Conservation (phyloP, 2,113 vertebrate genomes). For the Pristiophorus japonicus region DNA sequence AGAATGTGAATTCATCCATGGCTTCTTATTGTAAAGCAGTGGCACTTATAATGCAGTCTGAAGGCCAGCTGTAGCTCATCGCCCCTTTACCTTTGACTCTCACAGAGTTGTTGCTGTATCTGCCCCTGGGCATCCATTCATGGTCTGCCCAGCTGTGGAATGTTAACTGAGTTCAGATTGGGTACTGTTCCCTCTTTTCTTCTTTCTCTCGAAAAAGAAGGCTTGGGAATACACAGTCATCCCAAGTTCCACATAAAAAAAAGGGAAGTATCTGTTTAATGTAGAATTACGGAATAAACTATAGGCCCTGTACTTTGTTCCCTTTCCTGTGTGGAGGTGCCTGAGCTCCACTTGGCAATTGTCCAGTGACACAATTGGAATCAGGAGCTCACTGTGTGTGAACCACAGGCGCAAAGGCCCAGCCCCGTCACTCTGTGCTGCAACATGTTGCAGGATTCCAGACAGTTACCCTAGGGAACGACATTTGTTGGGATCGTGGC, state of each 20-base stretch:
- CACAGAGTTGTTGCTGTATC: background rate
- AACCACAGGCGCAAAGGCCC: background rate
- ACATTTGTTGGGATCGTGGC: background rate
- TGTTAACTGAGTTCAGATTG: background rate
- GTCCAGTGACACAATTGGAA: too few relatives aligned
- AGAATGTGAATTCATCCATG: background rate
- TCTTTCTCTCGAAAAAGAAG: background rate
- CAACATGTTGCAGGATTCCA: background rate
- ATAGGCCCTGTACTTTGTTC: background rate
- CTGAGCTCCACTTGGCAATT: background rate
- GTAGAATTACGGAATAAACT: background rate
- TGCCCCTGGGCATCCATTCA: background rate
- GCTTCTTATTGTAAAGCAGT: background rate
- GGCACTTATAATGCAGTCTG: background rate
- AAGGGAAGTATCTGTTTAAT: background rate
- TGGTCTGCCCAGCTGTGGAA: background rate
- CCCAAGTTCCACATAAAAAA: background rate
- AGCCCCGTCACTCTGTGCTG: background rate
- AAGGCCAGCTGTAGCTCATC: background rate
- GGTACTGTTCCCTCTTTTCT: background rate
- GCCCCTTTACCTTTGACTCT: background rate
- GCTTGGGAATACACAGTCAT: background rate
- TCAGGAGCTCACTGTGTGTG: background rate
- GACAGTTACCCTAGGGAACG: background rate
- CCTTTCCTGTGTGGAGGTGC: background rate